These are phyloP conservation scores for Pristionchus pacificus DNA, from an alignment of 1,140 invertebrate species.

Conservation along the genomic window DNA sequence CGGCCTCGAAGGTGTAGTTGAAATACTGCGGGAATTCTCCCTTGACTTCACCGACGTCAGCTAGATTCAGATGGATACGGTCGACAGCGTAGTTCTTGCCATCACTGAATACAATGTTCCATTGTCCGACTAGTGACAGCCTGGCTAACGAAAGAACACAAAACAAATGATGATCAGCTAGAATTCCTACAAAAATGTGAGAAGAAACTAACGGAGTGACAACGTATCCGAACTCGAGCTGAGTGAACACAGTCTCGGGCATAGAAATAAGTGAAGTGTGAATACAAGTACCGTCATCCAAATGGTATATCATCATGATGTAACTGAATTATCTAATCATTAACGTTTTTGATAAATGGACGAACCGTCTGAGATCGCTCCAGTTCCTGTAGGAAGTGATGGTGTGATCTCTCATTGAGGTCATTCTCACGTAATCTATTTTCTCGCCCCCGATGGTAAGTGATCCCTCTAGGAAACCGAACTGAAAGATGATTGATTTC, in stretches of 20 bases:
- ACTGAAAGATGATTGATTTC: constrained; percentile 19
- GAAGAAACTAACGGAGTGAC: constrained; percentile 38
- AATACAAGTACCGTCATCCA: constrained; percentile 53
- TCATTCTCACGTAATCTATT: constrained; percentile 26
- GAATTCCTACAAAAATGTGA: not conserved
- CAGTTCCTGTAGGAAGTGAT: constrained; percentile 43
- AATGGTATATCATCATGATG: constrained; percentile 48
- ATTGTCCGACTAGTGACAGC: constrained; percentile 12
- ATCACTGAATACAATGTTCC: constrained; percentile 23
- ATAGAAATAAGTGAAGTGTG: constrained; percentile 49
- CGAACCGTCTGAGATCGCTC: constrained; percentile 40
- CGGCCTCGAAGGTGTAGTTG: not conserved
- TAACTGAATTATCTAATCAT: constrained; percentile 34
- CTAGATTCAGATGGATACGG: constrained; percentile 37
- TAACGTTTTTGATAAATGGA: no score
- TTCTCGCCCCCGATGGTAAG: constrained; percentile 32
- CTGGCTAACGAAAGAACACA: not conserved
- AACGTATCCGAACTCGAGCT: constrained; percentile 47
- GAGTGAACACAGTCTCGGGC: constrained; percentile 46
- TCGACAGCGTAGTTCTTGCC: constrained; percentile 41
- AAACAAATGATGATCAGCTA: constrained; percentile 1
- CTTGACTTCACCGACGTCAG: constrained; percentile 45
- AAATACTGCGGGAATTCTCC: not conserved
- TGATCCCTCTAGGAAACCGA: constrained; percentile 38
- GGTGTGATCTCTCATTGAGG: constrained; percentile 49